Evolutionary conservation across 1,140 invertebrate species (phyloP).

Genomic region (Homalodisca vitripennis): DNA sequence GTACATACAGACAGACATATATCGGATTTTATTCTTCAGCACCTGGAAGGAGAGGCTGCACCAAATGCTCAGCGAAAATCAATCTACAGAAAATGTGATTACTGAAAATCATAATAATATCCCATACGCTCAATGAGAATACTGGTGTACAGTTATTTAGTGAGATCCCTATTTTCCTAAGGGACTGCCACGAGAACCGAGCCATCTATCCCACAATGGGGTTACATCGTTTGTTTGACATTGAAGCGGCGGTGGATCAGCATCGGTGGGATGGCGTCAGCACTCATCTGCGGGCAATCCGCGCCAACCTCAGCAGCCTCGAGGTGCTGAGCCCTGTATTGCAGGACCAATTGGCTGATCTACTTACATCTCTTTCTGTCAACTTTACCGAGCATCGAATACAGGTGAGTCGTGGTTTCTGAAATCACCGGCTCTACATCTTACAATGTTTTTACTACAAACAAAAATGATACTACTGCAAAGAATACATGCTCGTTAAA

Average conservation of each 20-base stretch:
- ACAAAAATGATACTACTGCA: too few species aligned
- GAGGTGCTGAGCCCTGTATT: conserved; percentile 57
- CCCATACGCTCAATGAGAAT: too few species aligned
- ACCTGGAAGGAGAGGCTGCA: too few species aligned
- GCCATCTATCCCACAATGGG: conserved; percentile 69
- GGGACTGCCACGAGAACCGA: conserved; percentile 66
- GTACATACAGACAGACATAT: too few species aligned
- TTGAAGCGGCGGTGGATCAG: conserved; percentile 59
- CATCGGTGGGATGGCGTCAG: conserved; percentile 60
- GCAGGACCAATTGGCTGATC: conserved; percentile 59
- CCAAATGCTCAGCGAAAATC: too few species aligned
- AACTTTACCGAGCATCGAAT: conserved; percentile 67
- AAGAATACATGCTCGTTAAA: too few species aligned
- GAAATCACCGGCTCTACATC: too few species aligned
- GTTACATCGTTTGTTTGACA: conserved; percentile 61
- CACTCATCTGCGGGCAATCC: conserved; percentile 51
- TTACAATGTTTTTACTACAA: too few species aligned
- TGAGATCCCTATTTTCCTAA: conserved; percentile 44
- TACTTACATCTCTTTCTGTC: conserved; percentile 60
- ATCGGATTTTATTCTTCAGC: too few species aligned
- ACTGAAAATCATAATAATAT: too few species aligned
- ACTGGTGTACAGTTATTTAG: too few species aligned
- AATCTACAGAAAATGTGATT: too few species aligned
- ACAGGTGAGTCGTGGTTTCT: conserved; percentile 40
- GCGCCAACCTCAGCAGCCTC: conserved; percentile 50